phyloP scores from a whole-genome alignment of 2,797 vertebrate species.

The Cichlasoma orientale region DNA sequence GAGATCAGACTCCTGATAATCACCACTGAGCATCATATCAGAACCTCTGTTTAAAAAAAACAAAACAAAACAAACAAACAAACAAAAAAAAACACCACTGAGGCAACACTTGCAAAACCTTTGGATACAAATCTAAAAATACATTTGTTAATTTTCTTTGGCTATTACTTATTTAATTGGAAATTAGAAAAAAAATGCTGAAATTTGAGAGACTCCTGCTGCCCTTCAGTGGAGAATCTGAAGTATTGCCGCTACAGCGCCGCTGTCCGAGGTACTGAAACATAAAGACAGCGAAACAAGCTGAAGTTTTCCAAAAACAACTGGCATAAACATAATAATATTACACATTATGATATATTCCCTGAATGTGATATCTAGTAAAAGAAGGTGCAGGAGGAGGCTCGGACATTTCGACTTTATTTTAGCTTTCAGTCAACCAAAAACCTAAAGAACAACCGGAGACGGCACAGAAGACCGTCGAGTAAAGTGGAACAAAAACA shows the following conservation, averaged over 20 bases:
- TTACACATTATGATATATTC: not conserved
- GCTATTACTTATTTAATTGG: not conserved
- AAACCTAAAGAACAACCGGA: not conserved
- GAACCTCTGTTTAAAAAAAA: not conserved
- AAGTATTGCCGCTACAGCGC: not conserved
- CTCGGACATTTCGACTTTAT: not conserved
- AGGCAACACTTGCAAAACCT: not conserved
- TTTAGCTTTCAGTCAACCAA: not conserved
- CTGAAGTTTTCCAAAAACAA: not conserved
- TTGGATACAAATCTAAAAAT: not conserved
- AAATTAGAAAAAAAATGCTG: not conserved
- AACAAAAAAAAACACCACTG: not conserved
- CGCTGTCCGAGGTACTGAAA: constrained; percentile 72
- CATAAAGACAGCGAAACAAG: not conserved
- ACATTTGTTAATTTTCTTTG: not conserved
- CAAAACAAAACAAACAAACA: no score
- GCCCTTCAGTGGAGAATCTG: constrained; percentile 36
- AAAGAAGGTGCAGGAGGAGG: not conserved
- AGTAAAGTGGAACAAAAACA: not conserved
- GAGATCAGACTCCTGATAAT: constrained; percentile 83
- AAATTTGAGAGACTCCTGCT: constrained; percentile 15
- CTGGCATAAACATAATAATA: not conserved
- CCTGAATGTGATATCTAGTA: not conserved
- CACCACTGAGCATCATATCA: constrained; percentile 87
- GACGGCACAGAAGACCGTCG: not conserved